A percentile compares a stretch with the other conserved stretches of the same genome.
These are phyloP conservation scores for Vidua chalybeata DNA, from an alignment of 2,113 vertebrate species.

Conservation along the genomic window DNA sequence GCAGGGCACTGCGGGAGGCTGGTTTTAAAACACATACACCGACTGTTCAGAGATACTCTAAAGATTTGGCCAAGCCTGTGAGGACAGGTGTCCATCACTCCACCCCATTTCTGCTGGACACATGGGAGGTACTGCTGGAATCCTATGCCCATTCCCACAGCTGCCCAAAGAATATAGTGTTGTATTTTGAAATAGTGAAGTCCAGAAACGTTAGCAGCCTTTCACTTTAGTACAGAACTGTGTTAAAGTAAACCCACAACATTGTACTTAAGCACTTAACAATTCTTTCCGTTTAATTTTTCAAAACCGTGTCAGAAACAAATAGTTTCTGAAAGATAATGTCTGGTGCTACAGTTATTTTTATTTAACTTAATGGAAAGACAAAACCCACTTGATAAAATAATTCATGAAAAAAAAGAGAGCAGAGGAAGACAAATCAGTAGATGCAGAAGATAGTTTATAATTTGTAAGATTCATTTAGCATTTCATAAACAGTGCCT, in stretches of 20 bases:
- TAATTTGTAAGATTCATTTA: neutral
- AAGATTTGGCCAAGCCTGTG: fast-evolving
- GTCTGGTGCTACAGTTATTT: neutral
- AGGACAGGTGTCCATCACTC: no score
- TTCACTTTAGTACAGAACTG: neutral
- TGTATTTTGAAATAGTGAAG: neutral
- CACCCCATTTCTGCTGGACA: no score
- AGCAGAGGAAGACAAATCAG: neutral
- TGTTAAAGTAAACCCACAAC: neutral
- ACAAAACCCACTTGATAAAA: neutral
- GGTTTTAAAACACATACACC: neutral
- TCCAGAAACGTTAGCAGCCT: neutral
- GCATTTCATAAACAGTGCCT: neutral
- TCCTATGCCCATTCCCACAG: fast-evolving
- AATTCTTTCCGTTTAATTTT: neutral
- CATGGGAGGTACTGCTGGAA: neutral
- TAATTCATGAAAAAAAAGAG: neutral
- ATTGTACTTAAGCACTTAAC: neutral
- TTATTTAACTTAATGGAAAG: neutral
- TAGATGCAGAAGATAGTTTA: neutral
- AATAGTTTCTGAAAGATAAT: neutral
- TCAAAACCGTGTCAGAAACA: neutral
- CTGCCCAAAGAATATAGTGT: fast-evolving
- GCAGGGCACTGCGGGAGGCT: neutral
- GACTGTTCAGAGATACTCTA: neutral